Percentiles rank a stretch among this genome's conserved stretches.
Evolutionary conservation across 2,888 invertebrate genomes (phyloP).

Genomic region (Pedicia rivosa): DNA sequence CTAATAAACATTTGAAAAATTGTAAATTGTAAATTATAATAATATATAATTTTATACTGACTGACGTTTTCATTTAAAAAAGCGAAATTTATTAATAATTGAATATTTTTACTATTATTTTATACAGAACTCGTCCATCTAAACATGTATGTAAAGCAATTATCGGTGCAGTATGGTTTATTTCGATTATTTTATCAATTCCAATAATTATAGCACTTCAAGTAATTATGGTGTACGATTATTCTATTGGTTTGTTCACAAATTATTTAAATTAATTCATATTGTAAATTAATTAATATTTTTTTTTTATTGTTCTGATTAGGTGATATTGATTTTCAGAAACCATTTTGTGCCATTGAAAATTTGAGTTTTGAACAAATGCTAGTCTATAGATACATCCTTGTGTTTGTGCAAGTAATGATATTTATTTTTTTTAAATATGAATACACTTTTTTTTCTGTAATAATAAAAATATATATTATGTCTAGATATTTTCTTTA

Average conservation of each 20-base stretch:
- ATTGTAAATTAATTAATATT: no score
- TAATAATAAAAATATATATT: not conserved
- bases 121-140: constrained; percentile 52
- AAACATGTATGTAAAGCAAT: constrained; percentile 56
- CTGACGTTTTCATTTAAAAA: no score
- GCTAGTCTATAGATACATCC: constrained; percentile 33
- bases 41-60: no score
- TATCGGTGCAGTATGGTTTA: constrained; percentile 58
- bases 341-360: constrained; percentile 35
- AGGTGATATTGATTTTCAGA: constrained; percentile 24
- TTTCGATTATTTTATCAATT: constrained; percentile 46
- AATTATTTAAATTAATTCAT: no score
- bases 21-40: no score
- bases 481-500: not conserved
- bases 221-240: no score
- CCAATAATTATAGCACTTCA: constrained; percentile 41
- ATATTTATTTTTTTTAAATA: not conserved
- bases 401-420: constrained; percentile 32
- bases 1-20: no score
- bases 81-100: no score
- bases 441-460: not conserved
- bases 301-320: constrained; percentile 24
- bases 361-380: constrained; percentile 33
- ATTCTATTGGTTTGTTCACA: no score
- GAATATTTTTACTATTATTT: no score